Conservation (phyloP, 2,113 vertebrate genomes). For the Siniperca chuatsi region DNA sequence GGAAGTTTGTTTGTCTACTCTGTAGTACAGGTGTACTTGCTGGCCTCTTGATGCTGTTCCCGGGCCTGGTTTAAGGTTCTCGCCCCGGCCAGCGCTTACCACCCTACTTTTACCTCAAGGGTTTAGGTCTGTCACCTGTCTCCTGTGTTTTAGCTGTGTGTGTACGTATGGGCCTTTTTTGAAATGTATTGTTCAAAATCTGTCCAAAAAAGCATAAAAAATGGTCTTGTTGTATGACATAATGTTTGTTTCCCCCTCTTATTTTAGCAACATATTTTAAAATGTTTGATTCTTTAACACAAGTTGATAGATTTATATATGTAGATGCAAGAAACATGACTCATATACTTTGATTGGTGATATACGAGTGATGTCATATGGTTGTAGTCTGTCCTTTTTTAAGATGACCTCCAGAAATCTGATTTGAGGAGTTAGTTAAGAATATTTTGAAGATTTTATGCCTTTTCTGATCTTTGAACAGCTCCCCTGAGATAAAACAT, state of each 20-base stretch:
- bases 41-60: conserved; percentile 67
- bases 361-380: background rate
- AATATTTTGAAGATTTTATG: conserved; percentile 43
- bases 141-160: background rate
- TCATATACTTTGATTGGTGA: background rate
- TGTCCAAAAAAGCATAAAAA: background rate
- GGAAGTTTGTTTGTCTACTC: conserved; percentile 66
- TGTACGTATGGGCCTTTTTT: background rate
- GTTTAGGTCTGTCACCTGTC: conserved; percentile 53
- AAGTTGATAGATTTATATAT: background rate
- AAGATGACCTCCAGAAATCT: background rate
- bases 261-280: background rate
- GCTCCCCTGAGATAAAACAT: conserved; percentile 26
- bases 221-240: background rate
- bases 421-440: background rate
- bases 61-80: conserved; percentile 15
- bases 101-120: conserved; percentile 41
- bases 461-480: conserved; percentile 44
- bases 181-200: background rate
- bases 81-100: background rate
- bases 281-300: background rate
- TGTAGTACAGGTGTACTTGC: conserved; percentile 66
- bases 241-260: background rate
- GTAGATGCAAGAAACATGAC: background rate
- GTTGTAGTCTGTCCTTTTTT: background rate